A percentile compares a stretch with the other conserved stretches of the same genome.
phyloP scores from a whole-genome alignment of 2,113 vertebrate species.

The Ptilorrhoa leucosticta region DNA sequence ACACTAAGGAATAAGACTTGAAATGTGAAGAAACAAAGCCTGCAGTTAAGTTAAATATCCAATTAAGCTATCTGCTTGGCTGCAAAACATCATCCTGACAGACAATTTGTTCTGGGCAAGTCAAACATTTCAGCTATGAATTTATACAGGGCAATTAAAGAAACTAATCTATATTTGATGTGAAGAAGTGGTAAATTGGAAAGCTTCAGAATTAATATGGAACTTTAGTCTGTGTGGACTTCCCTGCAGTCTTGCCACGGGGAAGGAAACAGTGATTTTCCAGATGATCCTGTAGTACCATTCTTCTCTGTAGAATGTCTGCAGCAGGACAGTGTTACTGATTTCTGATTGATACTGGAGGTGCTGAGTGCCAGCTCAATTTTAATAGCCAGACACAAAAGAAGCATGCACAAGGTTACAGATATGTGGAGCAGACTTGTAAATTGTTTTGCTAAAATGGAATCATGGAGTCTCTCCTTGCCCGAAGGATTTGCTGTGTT shows the following conservation, averaged over 20 bases:
- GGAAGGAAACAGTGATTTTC: neutral
- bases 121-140: constrained; percentile 58
- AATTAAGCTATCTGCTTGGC: constrained; percentile 72
- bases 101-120: constrained; percentile 71
- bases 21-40: constrained; percentile 58
- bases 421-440: neutral
- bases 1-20: constrained; percentile 22
- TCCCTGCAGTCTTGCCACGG: neutral
- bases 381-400: neutral
- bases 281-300: neutral
- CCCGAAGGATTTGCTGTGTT: neutral
- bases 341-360: neutral
- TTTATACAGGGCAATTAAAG: constrained; percentile 68
- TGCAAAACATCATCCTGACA: constrained; percentile 71
- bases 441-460: neutral
- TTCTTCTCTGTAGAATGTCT: neutral
- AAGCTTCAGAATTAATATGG: neutral
- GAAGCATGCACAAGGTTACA: neutral
- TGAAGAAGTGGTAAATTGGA: constrained; percentile 15
- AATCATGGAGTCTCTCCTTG: neutral
- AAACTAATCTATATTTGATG: constrained; percentile 62
- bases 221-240: neutral
- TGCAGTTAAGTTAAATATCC: constrained; percentile 71
- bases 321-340: neutral
- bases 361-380: neutral